Percentiles rank a stretch among this genome's conserved stretches.
Evolutionary conservation across 1,140 invertebrate species (phyloP).

Genomic region (Condylostylus longicornis): DNA sequence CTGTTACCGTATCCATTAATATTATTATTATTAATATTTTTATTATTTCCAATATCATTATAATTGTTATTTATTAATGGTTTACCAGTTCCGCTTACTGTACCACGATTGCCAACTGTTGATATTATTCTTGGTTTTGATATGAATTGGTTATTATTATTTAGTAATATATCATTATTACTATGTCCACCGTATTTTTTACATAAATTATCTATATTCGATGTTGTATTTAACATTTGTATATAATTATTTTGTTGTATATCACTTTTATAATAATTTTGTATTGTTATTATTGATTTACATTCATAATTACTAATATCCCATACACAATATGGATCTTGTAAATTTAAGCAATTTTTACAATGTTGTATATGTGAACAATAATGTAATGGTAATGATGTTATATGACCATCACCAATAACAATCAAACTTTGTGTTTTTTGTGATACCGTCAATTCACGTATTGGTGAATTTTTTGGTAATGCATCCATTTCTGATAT

Average conservation of each 20-base stretch:
- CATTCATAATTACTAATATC: slow-evolving; percentile 60
- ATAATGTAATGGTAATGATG: slow-evolving; percentile 71
- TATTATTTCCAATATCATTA: slow-evolving; percentile 6
- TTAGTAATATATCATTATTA: slow-evolving; percentile 1
- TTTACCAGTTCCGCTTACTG: not conserved
- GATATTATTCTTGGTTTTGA: slow-evolving; percentile 1
- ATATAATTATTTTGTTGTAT: slow-evolving; percentile 48
- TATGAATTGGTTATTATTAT: not conserved
- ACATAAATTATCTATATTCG: slow-evolving; percentile 34
- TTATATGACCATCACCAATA: slow-evolving; percentile 73
- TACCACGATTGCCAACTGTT: no score
- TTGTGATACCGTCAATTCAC: slow-evolving; percentile 51
- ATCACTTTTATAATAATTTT: no score
- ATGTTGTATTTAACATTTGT: slow-evolving; percentile 54
- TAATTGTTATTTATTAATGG: no score
- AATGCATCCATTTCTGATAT: slow-evolving; percentile 74
- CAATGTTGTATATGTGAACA: slow-evolving; percentile 46
- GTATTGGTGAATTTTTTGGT: slow-evolving; percentile 46
- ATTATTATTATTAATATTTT: slow-evolving; percentile 2
- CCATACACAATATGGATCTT: slow-evolving; percentile 98
- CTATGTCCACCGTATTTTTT: slow-evolving; percentile 17
- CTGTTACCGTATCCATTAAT: not conserved
- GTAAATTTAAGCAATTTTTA: slow-evolving; percentile 75
- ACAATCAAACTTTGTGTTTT: slow-evolving; percentile 70
- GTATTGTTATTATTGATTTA: slow-evolving; percentile 47